A percentile compares a stretch with the other conserved stretches of the same genome.
These are phyloP conservation scores for Microctenopoma lineatum DNA, from an alignment of 2,797 vertebrate genomes.

Conservation along the genomic window DNA sequence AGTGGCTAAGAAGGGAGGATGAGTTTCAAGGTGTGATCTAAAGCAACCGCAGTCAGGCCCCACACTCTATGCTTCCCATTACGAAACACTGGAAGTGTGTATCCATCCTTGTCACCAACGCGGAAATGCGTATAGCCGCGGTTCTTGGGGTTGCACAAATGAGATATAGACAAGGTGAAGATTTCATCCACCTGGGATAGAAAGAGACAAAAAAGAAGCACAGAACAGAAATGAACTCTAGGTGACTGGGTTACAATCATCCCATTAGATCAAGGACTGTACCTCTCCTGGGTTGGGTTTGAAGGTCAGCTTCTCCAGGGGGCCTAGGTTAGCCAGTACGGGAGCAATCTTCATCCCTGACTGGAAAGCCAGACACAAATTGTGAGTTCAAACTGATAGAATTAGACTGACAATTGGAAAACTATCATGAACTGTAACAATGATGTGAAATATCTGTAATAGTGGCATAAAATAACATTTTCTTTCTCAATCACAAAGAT, in stretches of 20 bases:
- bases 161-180: conserved; percentile 87
- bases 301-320: conserved; percentile 85
- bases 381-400: not conserved
- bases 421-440: not conserved
- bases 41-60: conserved; percentile 90
- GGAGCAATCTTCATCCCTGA: conserved; percentile 87
- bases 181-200: conserved; percentile 89
- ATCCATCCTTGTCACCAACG: conserved; percentile 76
- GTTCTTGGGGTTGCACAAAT: conserved; percentile 86
- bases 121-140: conserved; percentile 92
- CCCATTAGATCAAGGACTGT: conserved; percentile 5
- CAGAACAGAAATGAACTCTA: not conserved
- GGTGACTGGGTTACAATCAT: not conserved
- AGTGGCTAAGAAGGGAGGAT: conserved; percentile 62
- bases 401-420: not conserved
- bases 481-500: not conserved
- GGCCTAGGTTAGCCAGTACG: conserved; percentile 88
- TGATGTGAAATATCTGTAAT: too few species aligned
- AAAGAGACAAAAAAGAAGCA: conserved; percentile 16
- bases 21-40: conserved; percentile 86
- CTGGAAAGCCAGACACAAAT: conserved; percentile 63
- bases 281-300: conserved; percentile 91
- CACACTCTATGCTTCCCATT: conserved; percentile 89
- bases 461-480: not conserved
- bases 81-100: conserved; percentile 91